A percentile compares a stretch with the other conserved stretches of the same genome.
Conservation (phyloP, 2,797 vertebrate genomes). For the Sebastiscus tertius region DNA sequence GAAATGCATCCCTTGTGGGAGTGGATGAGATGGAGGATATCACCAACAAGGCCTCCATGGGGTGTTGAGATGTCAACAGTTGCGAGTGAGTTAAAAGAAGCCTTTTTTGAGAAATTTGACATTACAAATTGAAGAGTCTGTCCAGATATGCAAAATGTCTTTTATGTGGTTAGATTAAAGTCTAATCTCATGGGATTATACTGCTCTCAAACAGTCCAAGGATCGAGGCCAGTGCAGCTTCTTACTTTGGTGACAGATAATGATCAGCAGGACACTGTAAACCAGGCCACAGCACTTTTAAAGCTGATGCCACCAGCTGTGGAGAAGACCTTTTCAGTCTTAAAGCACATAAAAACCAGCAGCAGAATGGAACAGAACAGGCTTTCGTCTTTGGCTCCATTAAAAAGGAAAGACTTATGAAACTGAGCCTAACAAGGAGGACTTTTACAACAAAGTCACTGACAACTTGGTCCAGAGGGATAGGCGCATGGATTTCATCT, state of each 20-base stretch:
- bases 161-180: too few relatives aligned
- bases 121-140: neutral
- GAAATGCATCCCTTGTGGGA: too few relatives aligned
- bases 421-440: neutral
- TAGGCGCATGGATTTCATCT: neutral
- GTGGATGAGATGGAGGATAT: too few relatives aligned
- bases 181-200: too few relatives aligned
- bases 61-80: neutral
- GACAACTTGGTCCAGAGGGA: neutral
- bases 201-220: neutral
- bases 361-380: neutral
- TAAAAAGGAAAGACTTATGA: neutral
- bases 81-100: neutral
- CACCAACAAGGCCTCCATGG: too few relatives aligned
- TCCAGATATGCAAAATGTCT: neutral
- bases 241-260: neutral
- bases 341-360: neutral
- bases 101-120: neutral
- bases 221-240: neutral
- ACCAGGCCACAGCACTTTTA: neutral
- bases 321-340: neutral
- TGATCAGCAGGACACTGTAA: neutral
- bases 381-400: neutral
- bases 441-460: neutral
- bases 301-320: neutral